Percentiles rank a stretch among this genome's conserved stretches.
Evolutionary conservation across 1,140 invertebrate genomes (phyloP).

Genomic region (Trichoplusia ni): DNA sequence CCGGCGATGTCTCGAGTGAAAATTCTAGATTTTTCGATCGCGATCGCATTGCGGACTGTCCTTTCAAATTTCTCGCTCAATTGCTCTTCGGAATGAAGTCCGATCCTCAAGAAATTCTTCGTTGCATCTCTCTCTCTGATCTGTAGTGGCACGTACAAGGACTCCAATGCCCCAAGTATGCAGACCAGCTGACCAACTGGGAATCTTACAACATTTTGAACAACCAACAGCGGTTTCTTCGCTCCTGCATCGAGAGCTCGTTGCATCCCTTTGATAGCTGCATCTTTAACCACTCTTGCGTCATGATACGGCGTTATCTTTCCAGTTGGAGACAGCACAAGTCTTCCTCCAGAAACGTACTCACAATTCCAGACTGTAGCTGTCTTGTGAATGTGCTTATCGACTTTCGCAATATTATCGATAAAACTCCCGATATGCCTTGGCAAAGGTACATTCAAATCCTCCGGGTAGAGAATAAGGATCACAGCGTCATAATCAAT

Average conservation of each 20-base stretch:
- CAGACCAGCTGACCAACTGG: constrained; percentile 84
- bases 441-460: constrained; percentile 56
- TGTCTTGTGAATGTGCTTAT: constrained; percentile 75
- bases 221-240: constrained; percentile 86
- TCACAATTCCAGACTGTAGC: constrained; percentile 83
- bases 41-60: constrained; percentile 84
- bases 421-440: constrained; percentile 67
- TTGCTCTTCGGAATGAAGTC: constrained; percentile 70
- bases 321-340: constrained; percentile 90
- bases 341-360: constrained; percentile 84
- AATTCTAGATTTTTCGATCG: constrained; percentile 84
- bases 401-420: constrained; percentile 60
- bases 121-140: constrained; percentile 86
- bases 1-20: constrained; percentile 82
- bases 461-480: constrained; percentile 73
- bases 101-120: constrained; percentile 81
- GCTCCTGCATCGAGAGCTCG: constrained; percentile 85
- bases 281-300: constrained; percentile 79
- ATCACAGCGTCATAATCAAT: constrained; percentile 79
- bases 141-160: constrained; percentile 93
- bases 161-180: constrained; percentile 91
- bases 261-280: constrained; percentile 78
- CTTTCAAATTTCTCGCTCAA: constrained; percentile 58
- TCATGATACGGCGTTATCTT: constrained; percentile 91
- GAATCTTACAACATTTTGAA: constrained; percentile 82